phyloP scores from a whole-genome alignment of 2,888 invertebrate genomes.

The Trachelus tabidus region DNA sequence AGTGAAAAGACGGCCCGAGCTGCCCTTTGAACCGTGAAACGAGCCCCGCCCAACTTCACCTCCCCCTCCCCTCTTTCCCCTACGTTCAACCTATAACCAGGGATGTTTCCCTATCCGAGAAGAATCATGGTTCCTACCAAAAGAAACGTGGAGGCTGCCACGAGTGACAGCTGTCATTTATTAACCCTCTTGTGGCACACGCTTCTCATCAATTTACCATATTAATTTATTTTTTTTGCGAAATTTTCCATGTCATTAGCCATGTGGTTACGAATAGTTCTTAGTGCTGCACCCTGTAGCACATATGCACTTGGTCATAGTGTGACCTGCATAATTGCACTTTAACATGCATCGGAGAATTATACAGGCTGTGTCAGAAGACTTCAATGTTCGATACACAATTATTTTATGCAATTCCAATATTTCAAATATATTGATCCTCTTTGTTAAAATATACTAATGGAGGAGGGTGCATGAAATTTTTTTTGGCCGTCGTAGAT shows the following conservation, averaged over 20 bases:
- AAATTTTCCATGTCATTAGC: neutral
- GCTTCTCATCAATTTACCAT: slow-evolving; percentile 21
- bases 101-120: slow-evolving; percentile 10
- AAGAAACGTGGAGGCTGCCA: slow-evolving; percentile 30
- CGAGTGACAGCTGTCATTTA: slow-evolving; percentile 32
- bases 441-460: neutral
- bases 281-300: too few species aligned
- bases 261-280: too few species aligned
- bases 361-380: too few species aligned
- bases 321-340: neutral
- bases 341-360: neutral
- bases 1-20: slow-evolving; percentile 28
- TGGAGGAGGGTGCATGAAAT: neutral
- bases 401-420: neutral
- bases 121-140: slow-evolving; percentile 37
- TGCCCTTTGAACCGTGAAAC: slow-evolving; percentile 41
- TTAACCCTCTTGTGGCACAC: slow-evolving; percentile 36
- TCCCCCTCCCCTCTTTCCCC: slow-evolving; percentile 23
- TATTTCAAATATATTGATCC: neutral
- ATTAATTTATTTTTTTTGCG: slow-evolving; percentile 6
- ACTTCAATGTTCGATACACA: too few species aligned
- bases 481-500: neutral
- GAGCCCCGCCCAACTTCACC: slow-evolving; percentile 41
- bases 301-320: neutral
- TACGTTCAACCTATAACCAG: neutral